Evolutionary conservation across 1,140 invertebrate genomes (phyloP), one percentile per base, ranked within the genome.

Genomic region (Planococcus citri): DNA sequence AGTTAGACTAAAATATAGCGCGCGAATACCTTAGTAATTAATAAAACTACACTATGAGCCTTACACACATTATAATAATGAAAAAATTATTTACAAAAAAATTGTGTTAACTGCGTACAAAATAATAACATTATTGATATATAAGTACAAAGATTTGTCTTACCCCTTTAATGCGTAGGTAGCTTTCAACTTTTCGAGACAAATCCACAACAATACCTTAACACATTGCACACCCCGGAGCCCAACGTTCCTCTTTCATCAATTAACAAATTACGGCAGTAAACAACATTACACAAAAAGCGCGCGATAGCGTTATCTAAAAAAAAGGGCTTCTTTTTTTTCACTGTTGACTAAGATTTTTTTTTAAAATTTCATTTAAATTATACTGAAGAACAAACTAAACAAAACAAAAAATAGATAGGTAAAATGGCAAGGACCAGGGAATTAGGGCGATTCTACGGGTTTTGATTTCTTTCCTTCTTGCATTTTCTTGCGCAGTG

Each of bases 401-500:
- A n/a, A n/a, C n/a, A n/a, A 3, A 3, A 51, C 3, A 51, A 51
- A 51, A 51, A 51, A 51, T 17, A n/a, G n/a, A n/a, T n/a, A n/a
- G n/a, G n/a, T n/a, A n/a, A n/a, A n/a, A n/a, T 14, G 41, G 41
- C 12, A 51, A 51, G 41, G 41, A 51, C 6, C 12, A 51, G 17
- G 41, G 41, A 51, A 3, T 51, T 51, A 51, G 10, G 41, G 41
- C 41, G 58, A 38, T 27, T 69, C 60, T 51, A 51, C 41, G 41
- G 3, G 2, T 57, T 71, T 71, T 8, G 24, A 6, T 38, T 38
- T 21, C 14, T 38, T 38, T 21, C 51, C 37, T 12, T 51, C 24
- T 27, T 37, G 29, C 87, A 90, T 89, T 81, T 90, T 91, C 51
- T 84, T 84, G 74, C 90, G 82, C 67, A 92, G 79, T 27, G 83